phyloP scores from a whole-genome alignment of 2,113 vertebrate genomes.

The Microcebus tavaratra region DNA sequence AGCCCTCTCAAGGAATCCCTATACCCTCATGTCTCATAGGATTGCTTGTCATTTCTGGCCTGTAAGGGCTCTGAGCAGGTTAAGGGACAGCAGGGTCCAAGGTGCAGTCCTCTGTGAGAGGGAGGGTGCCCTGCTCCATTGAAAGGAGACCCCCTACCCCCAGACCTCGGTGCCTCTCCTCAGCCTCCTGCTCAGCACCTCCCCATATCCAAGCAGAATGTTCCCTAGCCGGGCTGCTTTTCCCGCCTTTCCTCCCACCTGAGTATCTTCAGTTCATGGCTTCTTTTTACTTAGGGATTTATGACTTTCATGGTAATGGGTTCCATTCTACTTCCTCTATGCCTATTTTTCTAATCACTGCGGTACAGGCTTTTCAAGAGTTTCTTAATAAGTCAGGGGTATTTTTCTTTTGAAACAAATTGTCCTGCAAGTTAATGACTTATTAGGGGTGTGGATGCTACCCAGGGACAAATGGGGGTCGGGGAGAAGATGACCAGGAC shows the following conservation, averaged over 20 bases:
- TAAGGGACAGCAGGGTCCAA: background rate
- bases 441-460: background rate
- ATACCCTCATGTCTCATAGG: background rate
- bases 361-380: constrained; percentile 42
- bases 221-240: constrained; percentile 37
- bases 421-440: constrained; percentile 2
- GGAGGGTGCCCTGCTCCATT: background rate
- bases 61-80: background rate
- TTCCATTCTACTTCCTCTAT: constrained; percentile 66
- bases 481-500: background rate
- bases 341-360: constrained; percentile 63
- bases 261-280: constrained; percentile 66
- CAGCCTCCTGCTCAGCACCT: background rate
- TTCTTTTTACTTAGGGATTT: constrained; percentile 61
- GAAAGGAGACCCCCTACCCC: background rate
- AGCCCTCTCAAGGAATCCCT: background rate
- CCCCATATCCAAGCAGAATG: background rate
- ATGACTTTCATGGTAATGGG: constrained; percentile 73
- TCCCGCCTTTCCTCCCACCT: constrained; percentile 33
- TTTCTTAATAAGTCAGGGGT: constrained; percentile 34
- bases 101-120: background rate
- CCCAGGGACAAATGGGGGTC: background rate
- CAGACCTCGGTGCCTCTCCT: background rate
- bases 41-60: background rate
- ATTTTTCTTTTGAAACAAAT: constrained; percentile 42